Evolutionary conservation across 2,113 vertebrate species (phyloP), one percentile per base, ranked within the genome.

Genomic region (Rhodinocichla rosea): DNA sequence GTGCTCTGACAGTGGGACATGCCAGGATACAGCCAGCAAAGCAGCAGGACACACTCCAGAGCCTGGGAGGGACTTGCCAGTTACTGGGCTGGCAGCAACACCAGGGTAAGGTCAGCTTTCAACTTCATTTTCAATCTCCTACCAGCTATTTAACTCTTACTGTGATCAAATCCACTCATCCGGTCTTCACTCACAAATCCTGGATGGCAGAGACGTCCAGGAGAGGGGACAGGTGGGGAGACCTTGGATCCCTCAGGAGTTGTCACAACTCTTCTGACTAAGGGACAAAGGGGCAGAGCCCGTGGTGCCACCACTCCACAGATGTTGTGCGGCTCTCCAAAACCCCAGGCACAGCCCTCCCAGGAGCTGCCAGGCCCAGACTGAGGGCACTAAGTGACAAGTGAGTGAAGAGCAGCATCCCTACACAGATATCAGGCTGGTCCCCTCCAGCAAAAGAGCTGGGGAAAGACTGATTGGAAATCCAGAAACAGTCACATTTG

Each of bases 1-100:
- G 0, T 0, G 4, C 13, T 24, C 47, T 57, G 80, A 42, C 73
- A 35, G 42, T 1, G 7, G 42, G 28, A 67, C 10, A 2, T 0
- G 14, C 19, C 11, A 45, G 79, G 71, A 68, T 5, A 33, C 4
- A 76, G 80, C 35, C 95, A 89, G 79, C 7, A 17, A 64, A 68
- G 77, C 81, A 63, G 77, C 78, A 63, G 92, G 62, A 91, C 7
- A 2, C 56, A 2, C 74, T 64, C 3, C 5, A n/a, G 37, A 82
- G 42, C 78, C 62, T 10, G 47, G 21, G 16, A 35, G 9, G 27
- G 47, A 67, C 56, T 28, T 55, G 42, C 47, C 65, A 59, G 50
- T 39, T 18, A 42, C 47, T 27, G 35, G 40, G n/a, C n/a, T 57
- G 63, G 69, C 68, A 91, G 64, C 55, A 45, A 11, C 63, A 39